These are phyloP conservation scores for Synanthedon formicaeformis DNA, from an alignment of 2,888 invertebrate genomes.

Conservation along the genomic window DNA sequence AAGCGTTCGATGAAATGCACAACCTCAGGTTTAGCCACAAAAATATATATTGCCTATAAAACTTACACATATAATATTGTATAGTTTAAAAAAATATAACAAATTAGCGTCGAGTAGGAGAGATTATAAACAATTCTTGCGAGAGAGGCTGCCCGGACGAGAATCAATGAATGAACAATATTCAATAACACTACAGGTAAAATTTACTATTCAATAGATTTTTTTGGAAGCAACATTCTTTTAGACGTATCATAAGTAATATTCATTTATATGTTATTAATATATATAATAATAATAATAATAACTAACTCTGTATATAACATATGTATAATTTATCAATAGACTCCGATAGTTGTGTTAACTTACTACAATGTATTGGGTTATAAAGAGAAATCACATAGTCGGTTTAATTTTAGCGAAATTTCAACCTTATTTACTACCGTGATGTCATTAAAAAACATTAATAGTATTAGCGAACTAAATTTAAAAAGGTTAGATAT, in stretches of 20 bases:
- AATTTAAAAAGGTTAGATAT: neutral
- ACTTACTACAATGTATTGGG: constrained; percentile 45
- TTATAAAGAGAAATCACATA: too few species aligned
- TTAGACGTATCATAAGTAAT: constrained; percentile 58
- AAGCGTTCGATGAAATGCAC: constrained; percentile 31
- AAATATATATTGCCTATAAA: neutral
- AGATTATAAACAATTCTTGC: neutral
- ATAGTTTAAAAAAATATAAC: neutral
- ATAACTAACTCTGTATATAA: constrained; percentile 59
- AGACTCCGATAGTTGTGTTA: constrained; percentile 50
- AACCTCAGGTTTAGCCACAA: constrained; percentile 15
- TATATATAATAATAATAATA: constrained; percentile 51
- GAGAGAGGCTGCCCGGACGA: neutral
- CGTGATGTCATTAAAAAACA: too few species aligned
- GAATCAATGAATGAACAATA: neutral
- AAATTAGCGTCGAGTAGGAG: neutral
- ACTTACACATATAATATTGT: neutral
- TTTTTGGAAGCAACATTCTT: constrained; percentile 62
- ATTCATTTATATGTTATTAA: constrained; percentile 42
- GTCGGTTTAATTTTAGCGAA: too few species aligned
- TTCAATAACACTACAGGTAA: constrained; percentile 24
- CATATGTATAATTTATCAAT: constrained; percentile 60
- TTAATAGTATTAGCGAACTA: too few species aligned
- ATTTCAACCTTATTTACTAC: too few species aligned
- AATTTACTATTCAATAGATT: constrained; percentile 40